Evolutionary conservation across 2,888 invertebrate genomes (phyloP).

Genomic region (Alloscopus bannaensis): DNA sequence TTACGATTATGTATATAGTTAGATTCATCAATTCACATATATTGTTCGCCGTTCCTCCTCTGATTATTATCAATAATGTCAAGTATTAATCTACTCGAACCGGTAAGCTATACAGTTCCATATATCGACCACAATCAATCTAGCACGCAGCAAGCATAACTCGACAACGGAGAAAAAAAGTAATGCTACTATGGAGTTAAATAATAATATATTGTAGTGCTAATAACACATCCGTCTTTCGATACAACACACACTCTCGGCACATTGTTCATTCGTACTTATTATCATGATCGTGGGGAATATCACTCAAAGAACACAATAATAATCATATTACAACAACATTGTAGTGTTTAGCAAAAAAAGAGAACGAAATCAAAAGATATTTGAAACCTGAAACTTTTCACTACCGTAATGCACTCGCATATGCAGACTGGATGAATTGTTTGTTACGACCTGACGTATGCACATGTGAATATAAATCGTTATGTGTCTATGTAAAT

Average conservation of each 20-base stretch:
- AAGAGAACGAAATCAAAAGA: conserved; percentile 38
- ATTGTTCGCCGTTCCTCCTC: too few species aligned
- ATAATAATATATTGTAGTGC: too few species aligned
- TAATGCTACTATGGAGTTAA: too few species aligned
- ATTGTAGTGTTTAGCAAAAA: conserved; percentile 23
- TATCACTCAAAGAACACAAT: conserved; percentile 66
- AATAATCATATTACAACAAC: conserved; percentile 47
- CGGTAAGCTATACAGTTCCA: background rate
- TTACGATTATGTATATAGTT: too few species aligned
- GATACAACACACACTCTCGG: conserved; percentile 30
- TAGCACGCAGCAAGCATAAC: background rate
- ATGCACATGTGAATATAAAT: conserved; percentile 7
- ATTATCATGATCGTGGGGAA: conserved; percentile 62
- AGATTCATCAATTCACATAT: too few species aligned
- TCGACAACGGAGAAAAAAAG: too few species aligned
- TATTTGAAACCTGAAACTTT: conserved; percentile 42
- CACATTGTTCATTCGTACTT: conserved; percentile 25
- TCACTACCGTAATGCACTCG: background rate
- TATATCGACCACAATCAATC: background rate
- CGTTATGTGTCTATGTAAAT: conserved; percentile 54
- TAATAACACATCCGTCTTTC: background rate
- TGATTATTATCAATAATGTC: too few species aligned
- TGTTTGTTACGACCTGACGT: background rate
- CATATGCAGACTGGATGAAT: background rate
- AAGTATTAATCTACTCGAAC: too few species aligned